Evolutionary conservation across 92 coral and sea anemone species (phyloP).

Genomic region (Diadumene lineata): DNA sequence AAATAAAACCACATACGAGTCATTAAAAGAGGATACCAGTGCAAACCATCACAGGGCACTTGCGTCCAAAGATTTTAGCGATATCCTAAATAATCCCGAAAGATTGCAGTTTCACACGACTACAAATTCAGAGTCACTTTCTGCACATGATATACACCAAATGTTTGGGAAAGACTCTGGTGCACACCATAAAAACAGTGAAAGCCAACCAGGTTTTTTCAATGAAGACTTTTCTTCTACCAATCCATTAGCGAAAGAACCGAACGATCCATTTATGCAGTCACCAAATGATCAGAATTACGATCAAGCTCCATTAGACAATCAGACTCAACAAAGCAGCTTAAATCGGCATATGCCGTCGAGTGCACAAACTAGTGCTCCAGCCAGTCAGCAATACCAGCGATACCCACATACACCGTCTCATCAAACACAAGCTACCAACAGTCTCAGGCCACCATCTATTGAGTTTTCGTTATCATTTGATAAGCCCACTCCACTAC

Average conservation of each 20-base stretch:
- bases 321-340: background rate
- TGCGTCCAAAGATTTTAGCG: constrained; percentile 12
- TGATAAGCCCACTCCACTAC: no score
- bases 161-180: background rate
- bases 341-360: background rate
- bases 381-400: no score
- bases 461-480: no score
- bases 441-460: no score
- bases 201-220: constrained; percentile 34
- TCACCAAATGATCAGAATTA: background rate
- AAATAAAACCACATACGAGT: no score
- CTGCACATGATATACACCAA: constrained; percentile 13
- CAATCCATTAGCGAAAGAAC: background rate
- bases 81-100: constrained; percentile 10
- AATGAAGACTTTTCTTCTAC: constrained; percentile 17
- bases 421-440: no score
- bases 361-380: background rate
- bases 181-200: background rate
- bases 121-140: background rate
- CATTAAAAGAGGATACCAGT: background rate
- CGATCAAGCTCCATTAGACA: background rate
- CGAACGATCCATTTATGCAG: background rate
- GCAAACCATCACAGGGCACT: background rate
- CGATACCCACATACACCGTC: no score
- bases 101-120: constrained; percentile 4